A percentile compares a stretch with the other conserved stretches of the same genome.
Evolutionary conservation across 2,888 invertebrate genomes (phyloP).

Genomic region (Diarsia rubi): DNA sequence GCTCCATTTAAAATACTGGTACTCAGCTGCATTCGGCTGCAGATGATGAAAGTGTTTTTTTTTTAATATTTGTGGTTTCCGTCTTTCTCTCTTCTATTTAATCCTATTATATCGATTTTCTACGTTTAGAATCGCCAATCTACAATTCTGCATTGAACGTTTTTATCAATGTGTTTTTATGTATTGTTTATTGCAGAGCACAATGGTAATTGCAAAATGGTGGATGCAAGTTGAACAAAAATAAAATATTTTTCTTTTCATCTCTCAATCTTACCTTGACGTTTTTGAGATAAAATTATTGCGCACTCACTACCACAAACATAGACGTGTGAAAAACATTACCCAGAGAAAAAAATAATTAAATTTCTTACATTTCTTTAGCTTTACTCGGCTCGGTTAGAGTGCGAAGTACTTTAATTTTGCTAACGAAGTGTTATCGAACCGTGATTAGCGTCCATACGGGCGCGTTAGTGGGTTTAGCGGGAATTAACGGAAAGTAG

Average conservation of each 20-base stretch:
- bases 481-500: conserved; percentile 42
- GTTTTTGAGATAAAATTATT: neutral
- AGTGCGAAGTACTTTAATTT: conserved; percentile 65
- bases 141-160: neutral
- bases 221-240: neutral
- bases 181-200: neutral
- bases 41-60: too few species aligned
- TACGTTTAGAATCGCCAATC: neutral
- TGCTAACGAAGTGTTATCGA: conserved; percentile 66
- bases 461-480: conserved; percentile 61
- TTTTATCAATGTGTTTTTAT: neutral
- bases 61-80: too few species aligned
- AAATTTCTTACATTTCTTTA: conserved; percentile 46
- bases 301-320: conserved; percentile 25
- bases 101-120: neutral
- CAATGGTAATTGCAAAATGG: neutral
- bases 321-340: conserved; percentile 47
- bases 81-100: too few species aligned
- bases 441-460: conserved; percentile 58
- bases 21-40: too few species aligned
- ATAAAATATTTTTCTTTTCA: neutral
- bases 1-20: too few species aligned
- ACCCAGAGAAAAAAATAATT: conserved; percentile 13
- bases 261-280: neutral
- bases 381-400: conserved; percentile 26